Conservation (phyloP, 2,113 vertebrate species). For the Hippocampus abdominalis region DNA sequence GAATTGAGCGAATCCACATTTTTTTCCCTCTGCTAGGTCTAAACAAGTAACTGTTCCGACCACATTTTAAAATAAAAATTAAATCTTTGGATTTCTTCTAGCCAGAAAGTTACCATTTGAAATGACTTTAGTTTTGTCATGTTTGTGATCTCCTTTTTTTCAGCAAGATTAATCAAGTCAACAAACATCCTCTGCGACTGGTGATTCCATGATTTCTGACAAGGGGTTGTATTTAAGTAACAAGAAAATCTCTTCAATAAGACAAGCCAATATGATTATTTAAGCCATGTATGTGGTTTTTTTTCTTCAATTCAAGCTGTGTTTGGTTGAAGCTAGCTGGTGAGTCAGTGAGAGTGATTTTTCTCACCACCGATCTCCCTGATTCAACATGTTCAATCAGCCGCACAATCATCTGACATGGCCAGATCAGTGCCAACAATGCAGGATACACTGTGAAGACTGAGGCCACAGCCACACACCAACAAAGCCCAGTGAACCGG, state of each 20-base stretch:
- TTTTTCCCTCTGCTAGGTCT: too few species aligned
- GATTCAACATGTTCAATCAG: conserved; percentile 6
- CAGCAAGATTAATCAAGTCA: too few species aligned
- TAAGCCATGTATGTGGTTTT: background rate
- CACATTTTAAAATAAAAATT: too few species aligned
- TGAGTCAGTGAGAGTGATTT: background rate
- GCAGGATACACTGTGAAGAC: background rate
- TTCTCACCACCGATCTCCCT: background rate
- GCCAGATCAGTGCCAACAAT: background rate
- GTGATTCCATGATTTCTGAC: too few species aligned
- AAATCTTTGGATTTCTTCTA: too few species aligned
- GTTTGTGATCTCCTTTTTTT: too few species aligned
- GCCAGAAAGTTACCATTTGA: too few species aligned
- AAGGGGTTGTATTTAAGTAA: too few species aligned
- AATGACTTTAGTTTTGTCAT: too few species aligned
- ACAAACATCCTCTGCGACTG: too few species aligned
- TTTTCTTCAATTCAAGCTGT: background rate
- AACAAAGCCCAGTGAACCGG: conserved; percentile 7
- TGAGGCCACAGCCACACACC: background rate
- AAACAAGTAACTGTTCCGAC: too few species aligned
- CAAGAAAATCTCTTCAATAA: background rate
- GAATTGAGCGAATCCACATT: too few species aligned
- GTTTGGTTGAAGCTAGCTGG: conserved; percentile 3
- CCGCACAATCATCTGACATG: conserved; percentile 6
- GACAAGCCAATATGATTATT: background rate